A percentile compares a stretch with the other conserved stretches of the same genome.
Conservation (phyloP, 2,113 vertebrate species). For the Gulo gulo region DNA sequence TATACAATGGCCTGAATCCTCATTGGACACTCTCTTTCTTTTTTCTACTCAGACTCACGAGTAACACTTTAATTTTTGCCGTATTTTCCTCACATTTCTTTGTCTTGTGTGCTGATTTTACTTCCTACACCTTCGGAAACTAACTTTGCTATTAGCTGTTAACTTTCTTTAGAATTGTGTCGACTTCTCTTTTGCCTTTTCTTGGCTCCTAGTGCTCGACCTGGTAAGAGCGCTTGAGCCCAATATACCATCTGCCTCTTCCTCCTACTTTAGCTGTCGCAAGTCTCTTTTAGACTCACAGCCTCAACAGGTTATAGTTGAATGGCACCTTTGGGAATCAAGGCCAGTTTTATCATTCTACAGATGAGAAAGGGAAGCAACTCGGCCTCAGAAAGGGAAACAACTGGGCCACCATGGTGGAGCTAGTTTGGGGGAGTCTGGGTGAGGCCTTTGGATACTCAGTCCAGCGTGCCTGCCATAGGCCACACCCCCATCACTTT, state of each 20-base stretch:
- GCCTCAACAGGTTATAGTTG: neutral
- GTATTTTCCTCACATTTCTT: neutral
- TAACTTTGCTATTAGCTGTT: neutral
- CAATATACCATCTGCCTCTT: conserved; percentile 15
- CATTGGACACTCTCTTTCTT: neutral
- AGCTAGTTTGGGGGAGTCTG: neutral
- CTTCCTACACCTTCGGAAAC: neutral
- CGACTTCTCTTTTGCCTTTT: neutral
- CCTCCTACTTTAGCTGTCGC: neutral
- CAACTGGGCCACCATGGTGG: neutral
- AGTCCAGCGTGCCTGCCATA: neutral
- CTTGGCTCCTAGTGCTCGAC: neutral
- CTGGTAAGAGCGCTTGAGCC: conserved; percentile 18
- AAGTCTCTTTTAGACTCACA: conserved; percentile 21
- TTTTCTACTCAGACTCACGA: neutral
- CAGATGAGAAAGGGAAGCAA: conserved; percentile 27
- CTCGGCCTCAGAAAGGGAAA: neutral
- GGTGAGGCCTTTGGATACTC: neutral
- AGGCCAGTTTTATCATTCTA: conserved; percentile 3
- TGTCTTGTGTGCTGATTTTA: neutral
- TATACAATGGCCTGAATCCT: neutral
- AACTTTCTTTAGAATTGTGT: neutral
- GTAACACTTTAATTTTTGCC: neutral
- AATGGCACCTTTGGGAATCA: conserved; percentile 28
- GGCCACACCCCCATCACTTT: neutral